Base-by-base conservation (phyloP, 2,888 invertebrate genomes). In the Erynnis tages region DNA sequence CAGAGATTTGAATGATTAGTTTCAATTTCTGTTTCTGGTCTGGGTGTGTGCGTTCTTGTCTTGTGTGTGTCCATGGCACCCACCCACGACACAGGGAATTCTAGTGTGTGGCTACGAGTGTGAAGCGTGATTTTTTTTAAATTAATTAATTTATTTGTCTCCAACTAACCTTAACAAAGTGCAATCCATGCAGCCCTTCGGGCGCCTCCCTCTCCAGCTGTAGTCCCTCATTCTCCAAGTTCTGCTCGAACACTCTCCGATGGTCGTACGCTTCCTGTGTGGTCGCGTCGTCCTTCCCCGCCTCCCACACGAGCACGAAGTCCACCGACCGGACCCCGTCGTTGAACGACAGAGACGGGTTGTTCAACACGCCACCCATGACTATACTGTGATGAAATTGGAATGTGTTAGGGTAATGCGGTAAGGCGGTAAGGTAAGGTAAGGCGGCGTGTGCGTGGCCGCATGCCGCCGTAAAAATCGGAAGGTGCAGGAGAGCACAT, bases 241-340 rank as follows among this genome's bases (percentile, higher is more conserved):
- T 95, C 54, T 82, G 79, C 70, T 96, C 94, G 75, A 94, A 96
- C 21, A 93, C 79, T 62, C 86, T 71, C 29, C 94, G 81, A 61
- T 92, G 91, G 32, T 80, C 78, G 17, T 76, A 78, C 1, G 87
- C 84, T 49, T 82, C 83, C 0, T 72, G 62, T 0, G 77, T 83
- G 29, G 72, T 80, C 1, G 91, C 90, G 40, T 91, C 90, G 37
- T 91, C 90, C 56, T 91, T 79, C 11, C 73, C 78, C 46, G 91
- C 82, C 75, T 94, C 94, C 93, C 95, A 96, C 5, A 94, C 96
- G 45, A 96, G 75, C 35, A 95, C 93, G 81, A 93, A 96, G 82
- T 96, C 95, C 62, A 96, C 93, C 2, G 94, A 92, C 16, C 94
- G 91, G 4, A 90, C 77, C 6, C 93, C 93, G 76, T 95, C 95